Conservation (phyloP, 2,888 invertebrate species). For the Perizoma affinitatum region DNA sequence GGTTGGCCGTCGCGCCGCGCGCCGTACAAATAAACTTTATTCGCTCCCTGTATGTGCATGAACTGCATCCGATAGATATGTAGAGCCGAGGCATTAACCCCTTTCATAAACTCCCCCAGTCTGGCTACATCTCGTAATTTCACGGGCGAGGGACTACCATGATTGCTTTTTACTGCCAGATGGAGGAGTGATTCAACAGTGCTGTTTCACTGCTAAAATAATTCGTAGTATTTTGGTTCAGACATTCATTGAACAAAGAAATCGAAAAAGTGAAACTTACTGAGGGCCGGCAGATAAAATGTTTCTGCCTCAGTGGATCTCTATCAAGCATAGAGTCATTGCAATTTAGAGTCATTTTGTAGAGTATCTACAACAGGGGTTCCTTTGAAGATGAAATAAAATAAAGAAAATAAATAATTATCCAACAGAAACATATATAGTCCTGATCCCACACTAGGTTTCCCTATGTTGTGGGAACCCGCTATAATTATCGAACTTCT, state of each 20-base stretch:
- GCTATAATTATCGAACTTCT: too few relatives aligned
- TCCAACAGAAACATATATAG: too few relatives aligned
- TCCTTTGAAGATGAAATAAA: constrained; percentile 21
- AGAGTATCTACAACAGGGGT: neutral
- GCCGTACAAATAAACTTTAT: constrained; percentile 81
- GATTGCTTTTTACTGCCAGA: constrained; percentile 63
- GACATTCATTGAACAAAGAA: constrained; percentile 32
- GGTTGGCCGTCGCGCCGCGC: constrained; percentile 65
- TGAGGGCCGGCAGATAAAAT: constrained; percentile 27
- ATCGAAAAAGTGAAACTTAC: constrained; percentile 41
- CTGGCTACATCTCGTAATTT: constrained; percentile 75
- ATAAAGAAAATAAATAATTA: constrained; percentile 1
- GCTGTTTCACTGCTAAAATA: constrained; percentile 41
- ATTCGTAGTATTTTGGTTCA: constrained; percentile 37
- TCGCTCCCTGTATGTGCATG: constrained; percentile 76
- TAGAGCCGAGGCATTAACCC: constrained; percentile 77
- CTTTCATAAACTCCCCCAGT: constrained; percentile 75
- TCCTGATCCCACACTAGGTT: too few relatives aligned
- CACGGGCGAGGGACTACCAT: constrained; percentile 72
- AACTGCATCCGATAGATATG: constrained; percentile 68
- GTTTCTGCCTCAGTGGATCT: constrained; percentile 29
- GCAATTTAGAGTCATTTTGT: constrained; percentile 1
- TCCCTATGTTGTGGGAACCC: too few relatives aligned
- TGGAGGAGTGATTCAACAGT: constrained; percentile 43
- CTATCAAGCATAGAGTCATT: constrained; percentile 10